These are phyloP conservation scores for Luperina testacea DNA, from an alignment of 2,888 invertebrate genomes.

Conservation along the genomic window DNA sequence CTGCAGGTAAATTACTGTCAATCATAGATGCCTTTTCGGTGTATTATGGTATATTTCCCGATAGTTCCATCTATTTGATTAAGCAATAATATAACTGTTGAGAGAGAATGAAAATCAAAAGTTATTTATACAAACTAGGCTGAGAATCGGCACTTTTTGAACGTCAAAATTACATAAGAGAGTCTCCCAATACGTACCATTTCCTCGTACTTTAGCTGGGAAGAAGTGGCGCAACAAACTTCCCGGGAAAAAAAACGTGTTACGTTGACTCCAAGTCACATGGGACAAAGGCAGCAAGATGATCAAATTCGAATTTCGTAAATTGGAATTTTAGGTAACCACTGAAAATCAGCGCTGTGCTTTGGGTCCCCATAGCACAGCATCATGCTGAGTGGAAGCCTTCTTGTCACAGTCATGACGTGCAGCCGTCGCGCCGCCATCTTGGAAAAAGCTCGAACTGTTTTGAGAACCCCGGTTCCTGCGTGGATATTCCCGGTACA, in stretches of 20 bases:
- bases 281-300: no score
- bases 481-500: no score
- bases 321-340: no score
- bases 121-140: background rate
- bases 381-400: no score
- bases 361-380: no score
- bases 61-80: background rate
- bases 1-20: constrained; percentile 36
- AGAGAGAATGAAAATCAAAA: background rate
- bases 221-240: background rate
- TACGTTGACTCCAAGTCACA: background rate
- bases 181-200: background rate
- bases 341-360: no score
- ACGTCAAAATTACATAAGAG: background rate
- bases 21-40: background rate
- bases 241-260: background rate
- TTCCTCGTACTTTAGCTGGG: background rate
- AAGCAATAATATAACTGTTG: no score
- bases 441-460: no score
- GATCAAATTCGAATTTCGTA: no score
- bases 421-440: no score
- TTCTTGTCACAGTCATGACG: no score
- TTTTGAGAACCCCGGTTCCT: no score
- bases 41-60: background rate
- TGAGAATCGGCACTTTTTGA: background rate